Evolutionary conservation across 1,140 invertebrate species (phyloP), one percentile per base, ranked within the genome.

Genomic region (Drosophila tropicalis): DNA sequence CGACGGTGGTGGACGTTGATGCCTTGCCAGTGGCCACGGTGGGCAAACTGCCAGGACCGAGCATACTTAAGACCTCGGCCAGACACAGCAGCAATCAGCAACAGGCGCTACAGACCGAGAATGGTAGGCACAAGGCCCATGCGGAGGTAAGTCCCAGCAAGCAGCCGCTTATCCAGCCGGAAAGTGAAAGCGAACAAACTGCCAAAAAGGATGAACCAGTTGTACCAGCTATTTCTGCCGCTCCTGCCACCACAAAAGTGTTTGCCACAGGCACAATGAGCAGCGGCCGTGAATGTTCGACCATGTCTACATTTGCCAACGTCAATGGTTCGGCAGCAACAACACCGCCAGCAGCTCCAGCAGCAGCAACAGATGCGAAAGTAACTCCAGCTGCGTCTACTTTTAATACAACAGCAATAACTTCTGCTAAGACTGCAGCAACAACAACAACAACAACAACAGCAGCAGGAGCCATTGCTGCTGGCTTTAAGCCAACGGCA

Each of bases 11-110:
- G 40, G 70, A 74, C 13, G 69, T 76, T n/a, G 72, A 76, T 62
- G 72, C 55, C 44, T 40, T 75, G 62, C 81, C 76, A 7, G 58
- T 81, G 68, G 77, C 65, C 5, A 81, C 76, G 0, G 70, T 78
- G 36, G 69, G 92, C 64, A 93, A 93, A 73, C 73, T 93, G 13
- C 93, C 93, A 13, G 93, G 93, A 17, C 93, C 93, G 10, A 93
- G 93, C 65, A 93, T 94, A 62, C 72, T 94, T 3, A 94, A 94
- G 67, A 92, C 93, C 58, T 63, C 76, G 44, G 92, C 93, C 17
- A 93, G 68, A 5, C 72, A 83, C 54, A 76, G 77, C 15, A 70
- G 54, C 40, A 90, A 70, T 55, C 62, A 51, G 5, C 44, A 47
- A 47, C 44, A 22, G 44, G 17, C 17, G 4, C 17, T 72, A 39